These are phyloP conservation scores for Anthoscopus minutus DNA, from an alignment of 2,113 vertebrate species.

Conservation along the genomic window DNA sequence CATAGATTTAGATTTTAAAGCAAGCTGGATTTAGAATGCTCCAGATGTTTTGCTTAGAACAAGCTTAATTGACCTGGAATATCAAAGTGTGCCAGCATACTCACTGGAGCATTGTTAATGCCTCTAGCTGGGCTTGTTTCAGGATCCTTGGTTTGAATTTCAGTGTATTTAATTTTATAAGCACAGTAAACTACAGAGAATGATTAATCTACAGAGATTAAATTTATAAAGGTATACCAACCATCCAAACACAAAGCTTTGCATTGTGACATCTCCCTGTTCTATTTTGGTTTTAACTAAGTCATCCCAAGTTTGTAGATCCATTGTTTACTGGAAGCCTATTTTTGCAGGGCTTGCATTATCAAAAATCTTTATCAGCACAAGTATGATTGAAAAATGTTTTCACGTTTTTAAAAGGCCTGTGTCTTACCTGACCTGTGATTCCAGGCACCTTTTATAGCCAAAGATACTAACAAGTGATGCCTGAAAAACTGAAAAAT, in stretches of 20 bases:
- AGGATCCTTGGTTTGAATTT: slow-evolving; percentile 8
- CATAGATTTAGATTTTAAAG: slow-evolving; percentile 31
- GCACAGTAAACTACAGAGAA: background rate
- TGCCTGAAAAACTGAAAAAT: background rate
- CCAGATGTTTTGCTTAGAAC: slow-evolving; percentile 61
- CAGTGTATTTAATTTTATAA: slow-evolving; percentile 1
- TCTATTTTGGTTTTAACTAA: background rate
- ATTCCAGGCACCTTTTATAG: background rate
- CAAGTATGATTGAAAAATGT: background rate
- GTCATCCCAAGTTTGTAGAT: background rate
- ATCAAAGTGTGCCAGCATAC: background rate
- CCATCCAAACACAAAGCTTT: background rate
- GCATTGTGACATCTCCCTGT: background rate
- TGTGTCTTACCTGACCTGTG: background rate
- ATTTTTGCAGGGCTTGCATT: background rate
- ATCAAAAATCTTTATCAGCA: background rate
- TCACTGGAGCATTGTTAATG: slow-evolving; percentile 45
- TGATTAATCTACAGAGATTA: background rate
- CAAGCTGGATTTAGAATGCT: slow-evolving; percentile 38
- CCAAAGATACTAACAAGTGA: background rate
- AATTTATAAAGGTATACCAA: background rate
- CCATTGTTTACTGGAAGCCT: background rate
- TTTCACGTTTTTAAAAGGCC: background rate
- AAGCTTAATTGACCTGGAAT: slow-evolving; percentile 59
- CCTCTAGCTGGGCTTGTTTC: slow-evolving; percentile 29